Conservation (phyloP, 1,140 invertebrate genomes). For the Ceratitis capitata region DNA sequence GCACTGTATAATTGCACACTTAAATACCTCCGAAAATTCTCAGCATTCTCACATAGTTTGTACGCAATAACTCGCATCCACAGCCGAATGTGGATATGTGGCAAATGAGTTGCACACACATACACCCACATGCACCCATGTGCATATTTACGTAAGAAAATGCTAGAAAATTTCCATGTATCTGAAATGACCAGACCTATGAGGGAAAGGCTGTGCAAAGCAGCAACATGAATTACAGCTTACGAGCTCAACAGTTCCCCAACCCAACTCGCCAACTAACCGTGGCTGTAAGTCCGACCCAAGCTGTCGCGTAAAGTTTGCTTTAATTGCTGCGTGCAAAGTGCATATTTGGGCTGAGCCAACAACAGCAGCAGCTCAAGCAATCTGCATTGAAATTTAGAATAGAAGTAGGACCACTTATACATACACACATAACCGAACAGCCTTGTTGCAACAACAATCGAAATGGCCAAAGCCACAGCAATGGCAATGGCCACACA, state of each 20-base stretch:
- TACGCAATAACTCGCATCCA: not conserved
- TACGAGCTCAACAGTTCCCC: not conserved
- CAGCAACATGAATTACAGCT: not conserved
- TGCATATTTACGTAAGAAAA: not conserved
- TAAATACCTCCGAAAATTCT: too few relatives aligned
- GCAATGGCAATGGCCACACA: conserved; percentile 25
- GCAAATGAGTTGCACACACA: not conserved
- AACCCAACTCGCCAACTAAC: not conserved
- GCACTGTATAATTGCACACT: too few relatives aligned
- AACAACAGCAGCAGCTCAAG: not conserved
- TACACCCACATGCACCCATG: not conserved
- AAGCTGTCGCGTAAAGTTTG: conserved; percentile 34
- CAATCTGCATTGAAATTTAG: not conserved
- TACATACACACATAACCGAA: too few relatives aligned
- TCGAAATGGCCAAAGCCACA: conserved; percentile 10
- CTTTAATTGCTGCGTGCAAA: conserved; percentile 28
- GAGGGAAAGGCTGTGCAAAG: not conserved
- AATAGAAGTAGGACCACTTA: not conserved
- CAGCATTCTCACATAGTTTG: not conserved
- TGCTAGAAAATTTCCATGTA: not conserved
- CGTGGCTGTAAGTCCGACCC: not conserved
- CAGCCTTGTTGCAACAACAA: conserved; percentile 16
- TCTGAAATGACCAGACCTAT: not conserved
- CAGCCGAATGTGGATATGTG: not conserved
- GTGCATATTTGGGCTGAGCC: not conserved